Percentiles rank a stretch among this genome's conserved stretches.
phyloP scores from a whole-genome alignment of 2,113 vertebrate genomes.

The Actinemys pallida region DNA sequence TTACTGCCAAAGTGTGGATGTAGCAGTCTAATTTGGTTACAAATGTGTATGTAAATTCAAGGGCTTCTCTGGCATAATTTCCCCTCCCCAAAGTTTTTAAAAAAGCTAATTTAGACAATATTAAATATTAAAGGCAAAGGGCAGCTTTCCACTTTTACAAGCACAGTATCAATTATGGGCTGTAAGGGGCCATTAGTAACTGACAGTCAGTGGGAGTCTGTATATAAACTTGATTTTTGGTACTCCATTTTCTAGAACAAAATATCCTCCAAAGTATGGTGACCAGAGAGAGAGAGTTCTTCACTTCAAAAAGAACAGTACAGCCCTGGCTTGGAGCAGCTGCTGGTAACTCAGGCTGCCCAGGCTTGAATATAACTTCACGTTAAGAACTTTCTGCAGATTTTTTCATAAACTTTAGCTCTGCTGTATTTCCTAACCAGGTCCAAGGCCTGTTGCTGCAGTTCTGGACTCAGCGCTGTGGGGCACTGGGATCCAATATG shows the following conservation, averaged over 20 bases:
- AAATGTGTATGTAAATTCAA: neutral
- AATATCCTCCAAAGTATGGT: neutral
- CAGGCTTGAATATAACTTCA: slow-evolving; percentile 1
- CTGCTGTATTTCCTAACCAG: slow-evolving; percentile 80
- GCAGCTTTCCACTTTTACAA: neutral
- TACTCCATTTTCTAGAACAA: neutral
- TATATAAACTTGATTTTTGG: neutral
- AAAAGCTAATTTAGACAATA: slow-evolving; percentile 13
- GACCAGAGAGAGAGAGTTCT: neutral
- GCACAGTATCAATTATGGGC: neutral
- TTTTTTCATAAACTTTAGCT: slow-evolving; percentile 38
- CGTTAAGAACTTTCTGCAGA: slow-evolving; percentile 66
- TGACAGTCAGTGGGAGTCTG: neutral
- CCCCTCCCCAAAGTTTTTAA: neutral
- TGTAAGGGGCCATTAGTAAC: neutral
- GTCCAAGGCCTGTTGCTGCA: slow-evolving; percentile 74
- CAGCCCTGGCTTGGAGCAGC: neutral
- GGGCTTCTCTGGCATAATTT: neutral
- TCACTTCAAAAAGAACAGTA: slow-evolving; percentile 1
- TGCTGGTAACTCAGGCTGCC: neutral
- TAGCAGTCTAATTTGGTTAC: neutral
- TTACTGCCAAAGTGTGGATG: neutral
- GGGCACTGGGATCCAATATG: slow-evolving; percentile 70
- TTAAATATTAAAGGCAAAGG: neutral
- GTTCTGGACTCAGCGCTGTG: slow-evolving; percentile 44